phyloP scores from a whole-genome alignment of 2,113 vertebrate genomes.

The Melanostigma gelatinosum region DNA sequence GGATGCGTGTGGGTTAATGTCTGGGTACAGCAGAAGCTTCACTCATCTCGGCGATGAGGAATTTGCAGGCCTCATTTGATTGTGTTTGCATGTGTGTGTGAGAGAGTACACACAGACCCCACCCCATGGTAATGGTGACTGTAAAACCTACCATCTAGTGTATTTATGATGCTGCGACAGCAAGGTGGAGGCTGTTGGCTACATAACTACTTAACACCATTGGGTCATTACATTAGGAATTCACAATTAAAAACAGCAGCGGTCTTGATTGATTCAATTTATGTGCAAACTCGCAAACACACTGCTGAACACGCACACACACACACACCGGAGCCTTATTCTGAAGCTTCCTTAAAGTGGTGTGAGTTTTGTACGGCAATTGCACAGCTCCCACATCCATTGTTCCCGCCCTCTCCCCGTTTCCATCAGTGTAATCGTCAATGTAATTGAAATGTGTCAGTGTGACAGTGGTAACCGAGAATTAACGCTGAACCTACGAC shows the following conservation, averaged over 20 bases:
- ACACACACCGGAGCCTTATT: not conserved
- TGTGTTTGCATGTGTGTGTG: slow-evolving; percentile 16
- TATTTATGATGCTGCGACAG: slow-evolving; percentile 66
- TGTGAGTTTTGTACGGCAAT: not conserved
- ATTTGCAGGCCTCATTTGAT: slow-evolving; percentile 58
- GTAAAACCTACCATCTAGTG: slow-evolving; percentile 54
- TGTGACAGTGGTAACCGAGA: slow-evolving; percentile 37
- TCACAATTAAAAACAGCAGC: slow-evolving; percentile 56
- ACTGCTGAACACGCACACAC: slow-evolving; percentile 11
- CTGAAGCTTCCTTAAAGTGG: not conserved
- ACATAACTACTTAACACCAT: slow-evolving; percentile 55
- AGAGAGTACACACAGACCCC: not conserved
- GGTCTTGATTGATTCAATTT: slow-evolving; percentile 36
- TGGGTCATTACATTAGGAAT: slow-evolving; percentile 47
- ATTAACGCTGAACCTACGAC: slow-evolving; percentile 42
- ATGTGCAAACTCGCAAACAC: slow-evolving; percentile 37
- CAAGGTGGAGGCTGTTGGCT: slow-evolving; percentile 51
- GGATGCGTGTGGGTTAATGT: slow-evolving; percentile 74
- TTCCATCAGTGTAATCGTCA: slow-evolving; percentile 40
- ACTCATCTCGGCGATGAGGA: slow-evolving; percentile 63
- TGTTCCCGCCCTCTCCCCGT: not conserved
- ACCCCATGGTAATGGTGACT: slow-evolving; percentile 49
- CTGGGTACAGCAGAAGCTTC: slow-evolving; percentile 67
- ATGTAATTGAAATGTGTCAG: slow-evolving; percentile 58
- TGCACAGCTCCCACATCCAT: not conserved